These are phyloP conservation scores for Brachionus manjavacas DNA, from an alignment of 1,140 invertebrate genomes.

Conservation along the genomic window DNA sequence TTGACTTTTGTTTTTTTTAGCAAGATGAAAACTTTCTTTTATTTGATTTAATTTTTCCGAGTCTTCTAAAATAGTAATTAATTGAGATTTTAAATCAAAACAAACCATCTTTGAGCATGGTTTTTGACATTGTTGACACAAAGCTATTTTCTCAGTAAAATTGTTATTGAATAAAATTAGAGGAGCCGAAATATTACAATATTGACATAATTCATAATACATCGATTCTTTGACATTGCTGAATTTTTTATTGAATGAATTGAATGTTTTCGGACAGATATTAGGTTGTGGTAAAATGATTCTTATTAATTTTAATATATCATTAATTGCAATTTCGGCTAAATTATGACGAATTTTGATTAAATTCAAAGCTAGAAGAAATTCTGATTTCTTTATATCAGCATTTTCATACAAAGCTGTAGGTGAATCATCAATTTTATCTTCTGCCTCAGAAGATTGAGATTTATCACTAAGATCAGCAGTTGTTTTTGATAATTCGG, in stretches of 20 bases:
- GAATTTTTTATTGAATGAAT: neutral
- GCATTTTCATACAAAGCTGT: neutral
- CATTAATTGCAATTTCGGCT: neutral
- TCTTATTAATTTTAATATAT: neutral
- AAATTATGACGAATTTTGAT: neutral
- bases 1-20: too few relatives aligned
- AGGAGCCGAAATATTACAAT: too few relatives aligned
- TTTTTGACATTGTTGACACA: too few relatives aligned
- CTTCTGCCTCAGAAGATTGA: neutral
- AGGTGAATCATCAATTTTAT: neutral
- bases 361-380: neutral
- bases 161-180: too few relatives aligned
- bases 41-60: too few relatives aligned
- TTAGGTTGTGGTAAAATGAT: neutral
- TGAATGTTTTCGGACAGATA: neutral
- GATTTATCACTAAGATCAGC: neutral
- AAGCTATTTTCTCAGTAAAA: too few relatives aligned
- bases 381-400: neutral
- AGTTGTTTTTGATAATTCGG: neutral
- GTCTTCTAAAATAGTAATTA: too few relatives aligned
- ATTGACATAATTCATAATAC: too few relatives aligned
- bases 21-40: too few relatives aligned
- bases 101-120: too few relatives aligned
- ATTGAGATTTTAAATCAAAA: too few relatives aligned
- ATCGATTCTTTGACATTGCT: too few relatives aligned